Percentiles rank a stretch among this genome's conserved stretches.
Conservation (phyloP, 2,113 vertebrate genomes). For the Symphodus melops region DNA sequence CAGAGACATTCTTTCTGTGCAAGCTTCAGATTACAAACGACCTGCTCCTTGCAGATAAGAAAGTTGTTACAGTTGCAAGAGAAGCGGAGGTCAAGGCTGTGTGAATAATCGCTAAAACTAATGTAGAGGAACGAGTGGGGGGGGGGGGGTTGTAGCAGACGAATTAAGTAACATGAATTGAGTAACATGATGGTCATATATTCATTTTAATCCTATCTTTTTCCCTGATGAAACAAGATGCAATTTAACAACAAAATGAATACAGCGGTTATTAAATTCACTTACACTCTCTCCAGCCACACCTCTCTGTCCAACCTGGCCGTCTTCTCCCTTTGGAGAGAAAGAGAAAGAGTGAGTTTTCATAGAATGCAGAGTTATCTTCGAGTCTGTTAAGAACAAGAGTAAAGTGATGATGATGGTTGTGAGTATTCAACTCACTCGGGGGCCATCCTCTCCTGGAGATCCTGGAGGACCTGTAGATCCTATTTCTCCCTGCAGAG, state of each 20-base stretch:
- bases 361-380: not conserved
- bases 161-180: not conserved
- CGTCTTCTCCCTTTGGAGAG: constrained; percentile 93
- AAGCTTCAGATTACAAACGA: constrained; percentile 33
- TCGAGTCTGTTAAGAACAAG: not conserved
- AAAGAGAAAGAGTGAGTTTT: constrained; percentile 1
- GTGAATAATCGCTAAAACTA: constrained; percentile 42
- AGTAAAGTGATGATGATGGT: no score
- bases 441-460: constrained; percentile 94
- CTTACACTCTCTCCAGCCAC: constrained; percentile 97
- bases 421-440: constrained; percentile 83
- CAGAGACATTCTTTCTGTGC: constrained; percentile 33
- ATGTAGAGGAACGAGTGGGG: constrained; percentile 6
- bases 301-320: constrained; percentile 94
- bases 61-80: constrained; percentile 23
- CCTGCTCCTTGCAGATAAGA: constrained; percentile 48
- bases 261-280: constrained; percentile 7
- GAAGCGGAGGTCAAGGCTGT: constrained; percentile 6
- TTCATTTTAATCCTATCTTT: constrained; percentile 7
- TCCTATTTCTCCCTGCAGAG: constrained; percentile 89
- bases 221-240: not conserved
- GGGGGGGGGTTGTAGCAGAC: not conserved
- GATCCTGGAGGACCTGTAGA: constrained; percentile 91
- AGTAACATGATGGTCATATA: not conserved
- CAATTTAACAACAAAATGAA: not conserved